phyloP scores from a whole-genome alignment of 1,140 invertebrate species.

The Halesus radiatus region DNA sequence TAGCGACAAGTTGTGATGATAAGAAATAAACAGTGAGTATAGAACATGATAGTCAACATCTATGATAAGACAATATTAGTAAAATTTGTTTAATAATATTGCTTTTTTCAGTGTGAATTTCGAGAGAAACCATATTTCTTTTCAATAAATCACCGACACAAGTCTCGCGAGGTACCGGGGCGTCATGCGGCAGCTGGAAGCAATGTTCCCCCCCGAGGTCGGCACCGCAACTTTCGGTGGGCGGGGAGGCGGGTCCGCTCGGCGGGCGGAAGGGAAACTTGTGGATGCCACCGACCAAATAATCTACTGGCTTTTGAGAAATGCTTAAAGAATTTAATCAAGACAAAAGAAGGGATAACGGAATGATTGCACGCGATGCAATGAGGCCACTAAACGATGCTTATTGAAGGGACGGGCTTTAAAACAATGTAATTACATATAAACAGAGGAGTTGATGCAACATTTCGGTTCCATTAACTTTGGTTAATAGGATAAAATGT shows the following conservation, averaged over 20 bases:
- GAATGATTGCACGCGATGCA: slow-evolving; percentile 11
- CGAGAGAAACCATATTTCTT: too few relatives aligned
- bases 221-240: slow-evolving; percentile 19
- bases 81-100: too few relatives aligned
- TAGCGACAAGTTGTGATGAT: not conserved
- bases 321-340: slow-evolving; percentile 34
- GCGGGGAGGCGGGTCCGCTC: not conserved
- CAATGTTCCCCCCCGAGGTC: slow-evolving; percentile 36
- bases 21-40: slow-evolving; percentile 3
- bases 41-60: too few relatives aligned
- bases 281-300: slow-evolving; percentile 14
- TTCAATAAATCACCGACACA: too few relatives aligned
- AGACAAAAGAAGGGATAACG: slow-evolving; percentile 10
- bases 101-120: too few relatives aligned
- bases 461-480: slow-evolving; percentile 4
- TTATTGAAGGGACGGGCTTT: not conserved
- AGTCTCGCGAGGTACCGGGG: not conserved
- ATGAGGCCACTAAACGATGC: not conserved
- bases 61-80: too few relatives aligned
- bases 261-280: slow-evolving; percentile 14
- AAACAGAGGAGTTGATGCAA: not conserved
- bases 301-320: slow-evolving; percentile 21
- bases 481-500: not conserved
- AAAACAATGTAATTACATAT: not conserved
- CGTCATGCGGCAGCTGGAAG: slow-evolving; percentile 41